Evolutionary conservation across 2,888 invertebrate species (phyloP).

Genomic region (Rhaphigaster nebulosa): DNA sequence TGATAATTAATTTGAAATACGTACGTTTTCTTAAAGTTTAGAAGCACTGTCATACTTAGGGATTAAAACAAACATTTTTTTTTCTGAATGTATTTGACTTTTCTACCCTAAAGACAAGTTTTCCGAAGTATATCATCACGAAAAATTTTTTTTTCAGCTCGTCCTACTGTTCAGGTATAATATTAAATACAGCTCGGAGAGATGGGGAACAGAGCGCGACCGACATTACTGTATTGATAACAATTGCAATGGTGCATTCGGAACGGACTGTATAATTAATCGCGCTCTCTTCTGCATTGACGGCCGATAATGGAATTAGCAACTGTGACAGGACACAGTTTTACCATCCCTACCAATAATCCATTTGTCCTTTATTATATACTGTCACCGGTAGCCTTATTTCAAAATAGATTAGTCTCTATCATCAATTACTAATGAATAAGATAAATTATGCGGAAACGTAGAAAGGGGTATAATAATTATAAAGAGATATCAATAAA

Average conservation of each 20-base stretch:
- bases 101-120: too few species aligned
- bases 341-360: constrained; percentile 21
- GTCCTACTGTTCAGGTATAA: not conserved
- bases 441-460: not conserved
- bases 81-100: too few species aligned
- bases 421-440: not conserved
- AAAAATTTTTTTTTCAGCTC: too few species aligned
- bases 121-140: too few species aligned
- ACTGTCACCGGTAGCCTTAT: not conserved
- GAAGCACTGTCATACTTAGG: too few species aligned
- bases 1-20: too few species aligned
- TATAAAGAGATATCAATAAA: too few species aligned
- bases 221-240: not conserved
- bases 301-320: constrained; percentile 32
- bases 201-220: not conserved
- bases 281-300: not conserved
- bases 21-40: too few species aligned
- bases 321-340: constrained; percentile 32
- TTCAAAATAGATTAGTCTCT: not conserved
- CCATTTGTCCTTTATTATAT: constrained; percentile 10
- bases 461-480: not conserved
- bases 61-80: too few species aligned
- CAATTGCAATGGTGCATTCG: not conserved
- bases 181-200: not conserved
- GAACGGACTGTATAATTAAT: constrained; percentile 9